Evolutionary conservation across 2,797 vertebrate genomes (phyloP).

Genomic region (Poecile montanus): DNA sequence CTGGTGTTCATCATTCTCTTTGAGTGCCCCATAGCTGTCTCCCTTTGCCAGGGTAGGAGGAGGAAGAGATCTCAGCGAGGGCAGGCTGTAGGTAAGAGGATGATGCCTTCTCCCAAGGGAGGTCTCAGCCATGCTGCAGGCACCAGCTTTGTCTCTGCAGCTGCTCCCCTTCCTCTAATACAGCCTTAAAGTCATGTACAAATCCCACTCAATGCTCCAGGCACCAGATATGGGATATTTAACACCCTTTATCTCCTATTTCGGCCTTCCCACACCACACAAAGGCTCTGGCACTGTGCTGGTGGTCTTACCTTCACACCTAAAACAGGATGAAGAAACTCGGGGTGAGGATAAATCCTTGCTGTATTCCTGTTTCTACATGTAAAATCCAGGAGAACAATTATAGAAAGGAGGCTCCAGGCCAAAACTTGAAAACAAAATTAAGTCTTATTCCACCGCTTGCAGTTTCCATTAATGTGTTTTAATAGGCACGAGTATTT

Average conservation of each 20-base stretch:
- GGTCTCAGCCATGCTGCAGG: neutral
- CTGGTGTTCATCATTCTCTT: neutral
- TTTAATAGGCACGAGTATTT: conserved; percentile 15
- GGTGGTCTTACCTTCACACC: neutral
- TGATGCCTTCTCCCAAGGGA: neutral
- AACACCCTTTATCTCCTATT: neutral
- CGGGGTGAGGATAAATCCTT: neutral
- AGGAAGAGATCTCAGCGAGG: neutral
- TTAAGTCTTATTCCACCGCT: neutral
- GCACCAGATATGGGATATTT: neutral
- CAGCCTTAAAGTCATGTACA: neutral
- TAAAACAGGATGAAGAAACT: neutral
- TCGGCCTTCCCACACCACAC: neutral
- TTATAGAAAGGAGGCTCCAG: neutral
- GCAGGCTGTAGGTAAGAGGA: neutral
- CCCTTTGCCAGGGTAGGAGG: neutral
- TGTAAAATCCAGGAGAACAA: neutral
- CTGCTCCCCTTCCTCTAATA: neutral
- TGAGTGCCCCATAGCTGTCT: neutral
- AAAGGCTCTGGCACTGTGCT: neutral
- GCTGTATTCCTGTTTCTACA: neutral
- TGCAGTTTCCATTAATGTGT: neutral
- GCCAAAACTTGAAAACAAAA: neutral
- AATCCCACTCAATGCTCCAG: neutral
- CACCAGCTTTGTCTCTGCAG: neutral